Conservation (phyloP, 2,113 vertebrate genomes). For the Nesogale talazaci region DNA sequence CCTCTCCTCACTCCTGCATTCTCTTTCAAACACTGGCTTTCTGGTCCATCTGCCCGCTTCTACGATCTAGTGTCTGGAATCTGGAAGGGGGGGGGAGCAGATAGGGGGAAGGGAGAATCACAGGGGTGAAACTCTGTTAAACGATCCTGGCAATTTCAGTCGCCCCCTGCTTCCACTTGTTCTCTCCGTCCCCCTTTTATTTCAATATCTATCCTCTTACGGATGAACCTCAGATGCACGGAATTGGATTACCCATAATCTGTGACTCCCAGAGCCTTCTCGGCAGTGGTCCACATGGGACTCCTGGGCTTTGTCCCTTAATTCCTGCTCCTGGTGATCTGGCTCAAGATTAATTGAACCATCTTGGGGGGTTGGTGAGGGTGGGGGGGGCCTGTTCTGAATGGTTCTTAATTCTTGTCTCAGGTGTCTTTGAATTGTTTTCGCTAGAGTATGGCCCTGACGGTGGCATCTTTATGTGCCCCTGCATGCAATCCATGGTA, state of each 20-base stretch:
- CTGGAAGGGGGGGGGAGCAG: too few species aligned
- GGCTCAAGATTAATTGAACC: not conserved
- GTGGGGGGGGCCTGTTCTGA: not conserved
- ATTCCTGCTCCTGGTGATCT: not conserved
- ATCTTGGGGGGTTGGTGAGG: not conserved
- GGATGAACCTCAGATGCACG: constrained; percentile 57
- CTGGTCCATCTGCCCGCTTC: too few species aligned
- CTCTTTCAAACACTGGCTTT: not conserved
- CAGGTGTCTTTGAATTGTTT: too few species aligned
- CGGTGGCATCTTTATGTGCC: too few species aligned
- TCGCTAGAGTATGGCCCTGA: too few species aligned
- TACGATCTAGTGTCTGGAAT: too few species aligned
- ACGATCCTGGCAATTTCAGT: not conserved
- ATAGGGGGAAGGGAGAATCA: not conserved
- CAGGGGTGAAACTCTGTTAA: rapidly evolving
- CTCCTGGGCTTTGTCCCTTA: not conserved
- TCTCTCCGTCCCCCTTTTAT: constrained; percentile 28
- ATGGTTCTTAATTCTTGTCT: not conserved
- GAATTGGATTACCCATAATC: not conserved
- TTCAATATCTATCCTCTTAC: constrained; percentile 33
- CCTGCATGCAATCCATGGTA: too few species aligned
- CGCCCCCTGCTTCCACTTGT: not conserved
- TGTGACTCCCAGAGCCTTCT: not conserved
- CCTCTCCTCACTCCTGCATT: not conserved
- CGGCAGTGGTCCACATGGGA: rapidly evolving